Evolutionary conservation across 2,113 vertebrate genomes (phyloP).

Genomic region (Caranx melampygus): DNA sequence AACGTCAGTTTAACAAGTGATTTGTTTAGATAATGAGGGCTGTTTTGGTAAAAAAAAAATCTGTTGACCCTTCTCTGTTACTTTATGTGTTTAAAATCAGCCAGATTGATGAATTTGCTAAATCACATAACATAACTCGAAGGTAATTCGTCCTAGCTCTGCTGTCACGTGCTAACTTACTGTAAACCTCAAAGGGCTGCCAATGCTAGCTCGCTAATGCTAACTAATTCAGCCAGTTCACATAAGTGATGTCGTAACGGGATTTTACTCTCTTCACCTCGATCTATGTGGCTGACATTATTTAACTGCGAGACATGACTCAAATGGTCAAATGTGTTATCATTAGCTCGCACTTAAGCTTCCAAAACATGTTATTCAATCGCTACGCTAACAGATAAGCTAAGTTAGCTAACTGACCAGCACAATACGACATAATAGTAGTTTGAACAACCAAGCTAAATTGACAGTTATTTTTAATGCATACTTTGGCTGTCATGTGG

Average conservation of each 20-base stretch:
- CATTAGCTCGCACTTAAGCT: constrained; percentile 16
- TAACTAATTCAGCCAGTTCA: constrained; percentile 8
- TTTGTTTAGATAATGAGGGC: not conserved
- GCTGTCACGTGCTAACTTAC: constrained; percentile 42
- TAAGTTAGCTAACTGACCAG: constrained; percentile 3
- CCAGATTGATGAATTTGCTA: not conserved
- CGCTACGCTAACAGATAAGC: constrained; percentile 35
- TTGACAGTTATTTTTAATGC: not conserved
- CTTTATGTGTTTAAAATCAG: not conserved
- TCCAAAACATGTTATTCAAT: constrained; percentile 41
- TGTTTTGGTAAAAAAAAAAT: no score
- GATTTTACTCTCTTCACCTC: not conserved
- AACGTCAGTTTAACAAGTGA: not conserved
- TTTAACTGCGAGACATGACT: not conserved
- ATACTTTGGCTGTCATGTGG: fast-evolving
- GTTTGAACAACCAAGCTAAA: not conserved
- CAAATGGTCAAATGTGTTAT: not conserved
- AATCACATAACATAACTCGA: not conserved
- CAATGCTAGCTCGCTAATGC: constrained; percentile 44
- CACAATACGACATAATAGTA: not conserved
- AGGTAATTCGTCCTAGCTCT: not conserved
- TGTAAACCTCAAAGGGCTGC: constrained; percentile 29
- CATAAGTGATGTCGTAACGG: fast-evolving
- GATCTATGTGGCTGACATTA: not conserved
- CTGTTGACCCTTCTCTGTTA: not conserved